A percentile compares a stretch with the other conserved stretches of the same genome.
Evolutionary conservation across 1,140 invertebrate genomes (phyloP).

Genomic region (Penaeus indicus): DNA sequence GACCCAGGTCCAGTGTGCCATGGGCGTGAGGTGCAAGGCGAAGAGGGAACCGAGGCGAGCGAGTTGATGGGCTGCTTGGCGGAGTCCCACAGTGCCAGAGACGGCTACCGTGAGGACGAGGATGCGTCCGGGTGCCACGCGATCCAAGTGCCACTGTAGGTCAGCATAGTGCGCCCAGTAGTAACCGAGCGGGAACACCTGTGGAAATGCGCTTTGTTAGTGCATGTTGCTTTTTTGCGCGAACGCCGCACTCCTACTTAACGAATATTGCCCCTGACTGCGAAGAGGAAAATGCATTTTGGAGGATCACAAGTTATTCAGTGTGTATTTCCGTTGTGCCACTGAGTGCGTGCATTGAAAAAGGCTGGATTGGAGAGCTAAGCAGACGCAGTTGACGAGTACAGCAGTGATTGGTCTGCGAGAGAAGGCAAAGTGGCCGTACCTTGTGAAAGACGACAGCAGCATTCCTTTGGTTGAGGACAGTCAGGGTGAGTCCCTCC

Average conservation of each 20-base stretch:
- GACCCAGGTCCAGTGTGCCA: conserved; percentile 58
- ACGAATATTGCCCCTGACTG: too few species aligned
- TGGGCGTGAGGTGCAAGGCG: conserved; percentile 38
- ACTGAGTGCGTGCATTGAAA: too few species aligned
- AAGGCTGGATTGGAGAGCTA: too few species aligned
- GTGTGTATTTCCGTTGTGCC: too few species aligned
- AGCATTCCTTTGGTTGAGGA: conserved; percentile 41
- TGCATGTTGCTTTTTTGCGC: too few species aligned
- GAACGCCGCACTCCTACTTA: too few species aligned
- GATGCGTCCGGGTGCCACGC: conserved; percentile 45
- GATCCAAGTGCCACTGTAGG: conserved; percentile 56
- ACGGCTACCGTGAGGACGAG: conserved; percentile 49
- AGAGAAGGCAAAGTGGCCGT: too few species aligned
- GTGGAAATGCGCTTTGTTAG: background rate
- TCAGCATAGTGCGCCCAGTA: conserved; percentile 56
- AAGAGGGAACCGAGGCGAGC: conserved; percentile 51
- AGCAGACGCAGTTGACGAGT: too few species aligned
- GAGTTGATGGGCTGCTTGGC: conserved; percentile 37
- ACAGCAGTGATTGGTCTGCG: too few species aligned
- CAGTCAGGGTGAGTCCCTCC: conserved; percentile 20
- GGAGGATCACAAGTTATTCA: too few species aligned
- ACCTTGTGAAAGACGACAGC: conserved; percentile 34
- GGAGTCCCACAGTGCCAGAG: conserved; percentile 42
- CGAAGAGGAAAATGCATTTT: too few species aligned
- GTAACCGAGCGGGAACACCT: conserved; percentile 59